Evolutionary conservation across 2,888 invertebrate species (phyloP).

Genomic region (Archips crataeganus): DNA sequence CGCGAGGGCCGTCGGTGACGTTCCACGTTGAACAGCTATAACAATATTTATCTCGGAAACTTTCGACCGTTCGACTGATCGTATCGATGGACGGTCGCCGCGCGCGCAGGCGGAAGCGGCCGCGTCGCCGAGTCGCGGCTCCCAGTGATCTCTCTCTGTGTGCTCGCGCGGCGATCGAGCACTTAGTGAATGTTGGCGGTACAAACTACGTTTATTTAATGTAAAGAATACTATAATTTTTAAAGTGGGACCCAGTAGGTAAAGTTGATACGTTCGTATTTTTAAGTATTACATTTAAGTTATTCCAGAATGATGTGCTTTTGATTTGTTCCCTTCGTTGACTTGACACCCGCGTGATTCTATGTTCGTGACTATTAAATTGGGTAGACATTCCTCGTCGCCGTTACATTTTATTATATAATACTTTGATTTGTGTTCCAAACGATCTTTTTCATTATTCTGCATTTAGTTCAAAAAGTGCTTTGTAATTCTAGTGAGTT

Average conservation of each 20-base stretch:
- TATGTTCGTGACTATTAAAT: constrained; percentile 51
- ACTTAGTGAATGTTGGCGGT: constrained; percentile 81
- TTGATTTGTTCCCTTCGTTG: constrained; percentile 60
- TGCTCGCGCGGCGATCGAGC: constrained; percentile 42
- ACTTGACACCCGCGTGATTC: constrained; percentile 53
- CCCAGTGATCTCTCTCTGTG: constrained; percentile 40
- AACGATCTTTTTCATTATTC: constrained; percentile 45
- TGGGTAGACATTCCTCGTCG: constrained; percentile 67
- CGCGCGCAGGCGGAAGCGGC: constrained; percentile 50
- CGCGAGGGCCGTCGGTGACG: no score
- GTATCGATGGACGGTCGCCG: constrained; percentile 47
- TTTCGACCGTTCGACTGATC: constrained; percentile 1
- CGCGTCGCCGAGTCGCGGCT: constrained; percentile 54
- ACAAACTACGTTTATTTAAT: constrained; percentile 68
- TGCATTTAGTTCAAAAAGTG: constrained; percentile 53
- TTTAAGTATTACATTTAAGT: constrained; percentile 81
- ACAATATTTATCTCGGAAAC: neutral
- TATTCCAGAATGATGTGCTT: constrained; percentile 78
- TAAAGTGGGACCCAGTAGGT: constrained; percentile 80
- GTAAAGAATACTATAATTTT: constrained; percentile 66
- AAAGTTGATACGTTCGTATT: constrained; percentile 70
- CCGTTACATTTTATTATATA: constrained; percentile 46
- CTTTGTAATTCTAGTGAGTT: constrained; percentile 13
- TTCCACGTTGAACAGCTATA: neutral
- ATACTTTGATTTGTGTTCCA: constrained; percentile 33